A percentile compares a stretch with the other conserved stretches of the same genome.
Evolutionary conservation across 2,797 vertebrate genomes (phyloP).

Genomic region (Columba guinea): DNA sequence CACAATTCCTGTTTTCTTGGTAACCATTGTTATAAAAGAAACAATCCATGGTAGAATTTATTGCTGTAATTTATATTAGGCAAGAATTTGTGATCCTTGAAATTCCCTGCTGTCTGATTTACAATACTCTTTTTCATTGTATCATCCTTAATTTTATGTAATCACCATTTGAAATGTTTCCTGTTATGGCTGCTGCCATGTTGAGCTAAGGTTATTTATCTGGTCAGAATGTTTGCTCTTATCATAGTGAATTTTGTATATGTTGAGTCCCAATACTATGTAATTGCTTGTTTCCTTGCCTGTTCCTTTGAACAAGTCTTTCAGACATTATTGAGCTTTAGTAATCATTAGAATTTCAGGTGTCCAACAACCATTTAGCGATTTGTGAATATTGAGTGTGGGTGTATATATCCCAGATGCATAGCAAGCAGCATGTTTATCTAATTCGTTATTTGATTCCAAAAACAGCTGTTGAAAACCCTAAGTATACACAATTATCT

Average conservation of each 20-base stretch:
- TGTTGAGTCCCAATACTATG: neutral
- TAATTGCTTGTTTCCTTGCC: neutral
- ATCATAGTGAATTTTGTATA: neutral
- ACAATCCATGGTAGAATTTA: constrained; percentile 47
- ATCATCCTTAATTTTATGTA: constrained; percentile 42
- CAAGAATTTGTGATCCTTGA: constrained; percentile 61
- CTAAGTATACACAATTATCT: constrained; percentile 14
- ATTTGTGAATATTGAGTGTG: neutral
- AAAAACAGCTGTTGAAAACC: neutral
- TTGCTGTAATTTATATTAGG: constrained; percentile 46
- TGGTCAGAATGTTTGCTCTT: neutral
- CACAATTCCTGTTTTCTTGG: constrained; percentile 42
- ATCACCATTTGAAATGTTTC: constrained; percentile 41
- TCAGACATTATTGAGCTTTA: neutral
- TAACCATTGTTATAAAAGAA: constrained; percentile 43
- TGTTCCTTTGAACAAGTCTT: constrained; percentile 24
- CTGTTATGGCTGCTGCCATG: neutral
- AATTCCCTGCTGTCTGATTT: constrained; percentile 60
- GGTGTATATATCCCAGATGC: neutral
- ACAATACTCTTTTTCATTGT: constrained; percentile 28
- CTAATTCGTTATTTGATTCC: constrained; percentile 33
- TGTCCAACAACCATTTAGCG: neutral
- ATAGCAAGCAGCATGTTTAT: neutral
- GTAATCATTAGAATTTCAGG: constrained; percentile 18
- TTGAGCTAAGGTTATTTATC: constrained; percentile 23